These are phyloP conservation scores for Palythoa heliodiscus DNA, from an alignment of 92 coral and sea anemone species.

Conservation along the genomic window DNA sequence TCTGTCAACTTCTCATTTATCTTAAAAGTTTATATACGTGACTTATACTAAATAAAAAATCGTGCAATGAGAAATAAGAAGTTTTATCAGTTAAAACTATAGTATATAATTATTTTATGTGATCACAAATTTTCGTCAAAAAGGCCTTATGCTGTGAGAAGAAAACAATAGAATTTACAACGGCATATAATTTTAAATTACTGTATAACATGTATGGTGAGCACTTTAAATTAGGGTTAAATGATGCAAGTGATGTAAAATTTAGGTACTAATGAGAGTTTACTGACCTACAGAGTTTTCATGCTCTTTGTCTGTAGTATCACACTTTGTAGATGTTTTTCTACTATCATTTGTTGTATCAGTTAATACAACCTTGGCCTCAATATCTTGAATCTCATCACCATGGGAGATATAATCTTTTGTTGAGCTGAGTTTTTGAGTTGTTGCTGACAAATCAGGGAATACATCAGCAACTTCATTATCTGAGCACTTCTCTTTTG, in stretches of 20 bases:
- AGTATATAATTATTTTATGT: background rate
- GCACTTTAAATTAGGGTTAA: too few species aligned
- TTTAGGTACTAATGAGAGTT: background rate
- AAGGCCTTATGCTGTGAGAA: too few species aligned
- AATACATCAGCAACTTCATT: background rate
- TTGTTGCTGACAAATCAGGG: conserved; percentile 9
- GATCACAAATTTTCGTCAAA: background rate
- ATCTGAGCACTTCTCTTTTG: background rate
- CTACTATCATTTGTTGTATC: background rate
- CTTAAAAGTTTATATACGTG: too few species aligned
- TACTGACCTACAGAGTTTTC: background rate
- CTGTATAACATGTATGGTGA: background rate
- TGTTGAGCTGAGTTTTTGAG: background rate
- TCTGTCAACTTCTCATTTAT: too few species aligned
- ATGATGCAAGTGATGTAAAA: too few species aligned
- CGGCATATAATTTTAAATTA: background rate
- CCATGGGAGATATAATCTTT: background rate
- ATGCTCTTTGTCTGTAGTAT: background rate
- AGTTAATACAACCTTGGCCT: background rate
- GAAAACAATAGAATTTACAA: too few species aligned
- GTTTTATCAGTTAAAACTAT: background rate
- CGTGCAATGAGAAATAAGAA: background rate
- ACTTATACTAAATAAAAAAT: background rate
- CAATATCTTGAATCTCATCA: background rate
- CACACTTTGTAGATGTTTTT: background rate